phyloP scores from a whole-genome alignment of 2,113 vertebrate genomes.

The Leucosticte australis region DNA sequence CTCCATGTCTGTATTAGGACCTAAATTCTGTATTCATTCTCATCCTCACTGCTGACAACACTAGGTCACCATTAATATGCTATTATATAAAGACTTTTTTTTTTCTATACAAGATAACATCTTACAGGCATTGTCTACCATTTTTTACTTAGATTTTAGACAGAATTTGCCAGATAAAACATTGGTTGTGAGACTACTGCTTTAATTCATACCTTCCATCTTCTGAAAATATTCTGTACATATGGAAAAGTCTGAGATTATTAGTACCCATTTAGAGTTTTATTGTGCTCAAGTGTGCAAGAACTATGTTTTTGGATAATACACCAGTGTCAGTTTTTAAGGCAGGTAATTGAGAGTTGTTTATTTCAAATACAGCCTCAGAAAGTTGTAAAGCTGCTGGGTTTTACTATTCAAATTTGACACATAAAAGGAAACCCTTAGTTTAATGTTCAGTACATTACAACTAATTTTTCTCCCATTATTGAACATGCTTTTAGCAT shows the following conservation, averaged over 20 bases:
- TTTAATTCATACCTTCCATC: not conserved
- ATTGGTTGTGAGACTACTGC: not conserved
- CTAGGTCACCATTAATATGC: not conserved
- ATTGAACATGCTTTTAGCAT: not conserved
- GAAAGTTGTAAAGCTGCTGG: not conserved
- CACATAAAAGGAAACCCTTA: not conserved
- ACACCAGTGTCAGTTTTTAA: not conserved
- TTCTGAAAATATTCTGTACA: not conserved
- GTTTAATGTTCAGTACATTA: not conserved
- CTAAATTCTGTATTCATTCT: not conserved
- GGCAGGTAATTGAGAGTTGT: not conserved
- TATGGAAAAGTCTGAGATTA: not conserved
- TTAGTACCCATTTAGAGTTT: not conserved
- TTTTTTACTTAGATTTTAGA: not conserved
- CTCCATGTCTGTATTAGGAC: accelerated
- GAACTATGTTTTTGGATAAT: not conserved
- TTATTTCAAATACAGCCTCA: not conserved
- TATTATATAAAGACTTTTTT: not conserved
- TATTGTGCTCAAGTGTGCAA: not conserved
- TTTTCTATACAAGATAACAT: not conserved
- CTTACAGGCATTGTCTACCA: not conserved
- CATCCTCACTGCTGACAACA: not conserved
- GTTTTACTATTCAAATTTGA: not conserved
- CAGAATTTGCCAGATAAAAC: not conserved
- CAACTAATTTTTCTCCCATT: not conserved